These are phyloP conservation scores for Steromphala cineraria DNA, from an alignment of 2,888 invertebrate genomes.

Conservation along the genomic window DNA sequence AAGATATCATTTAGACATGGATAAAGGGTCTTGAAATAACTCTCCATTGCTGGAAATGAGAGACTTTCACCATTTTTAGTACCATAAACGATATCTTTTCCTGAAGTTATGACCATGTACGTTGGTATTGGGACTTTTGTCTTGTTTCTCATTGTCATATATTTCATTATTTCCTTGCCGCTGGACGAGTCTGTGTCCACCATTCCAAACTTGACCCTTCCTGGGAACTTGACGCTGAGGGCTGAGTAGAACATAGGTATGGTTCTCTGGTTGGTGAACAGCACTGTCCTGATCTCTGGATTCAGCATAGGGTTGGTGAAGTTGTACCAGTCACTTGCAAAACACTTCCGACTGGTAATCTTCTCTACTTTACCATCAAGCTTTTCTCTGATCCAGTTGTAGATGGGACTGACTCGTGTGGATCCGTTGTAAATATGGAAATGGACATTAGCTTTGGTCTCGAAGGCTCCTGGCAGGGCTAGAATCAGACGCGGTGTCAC, in stretches of 20 bases:
- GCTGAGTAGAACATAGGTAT: conserved; percentile 78
- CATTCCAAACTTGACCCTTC: conserved; percentile 77
- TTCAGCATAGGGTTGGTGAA: conserved; percentile 52
- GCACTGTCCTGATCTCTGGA: conserved; percentile 73
- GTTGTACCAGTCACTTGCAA: conserved; percentile 71
- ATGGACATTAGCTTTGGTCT: conserved; percentile 76
- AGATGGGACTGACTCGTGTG: conserved; percentile 68
- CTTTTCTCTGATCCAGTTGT: conserved; percentile 76
- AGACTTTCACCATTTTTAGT: conserved; percentile 74
- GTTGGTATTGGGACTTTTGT: conserved; percentile 53
- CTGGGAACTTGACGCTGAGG: conserved; percentile 78
- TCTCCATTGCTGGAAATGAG: conserved; percentile 76
- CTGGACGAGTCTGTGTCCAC: conserved; percentile 50
- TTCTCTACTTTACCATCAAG: conserved; percentile 74
- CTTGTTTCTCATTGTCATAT: conserved; percentile 37
- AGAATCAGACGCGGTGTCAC: conserved; percentile 75
- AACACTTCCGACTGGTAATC: conserved; percentile 68
- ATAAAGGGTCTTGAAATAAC: conserved; percentile 75
- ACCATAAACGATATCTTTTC: conserved; percentile 75
- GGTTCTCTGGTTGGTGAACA: conserved; percentile 75
- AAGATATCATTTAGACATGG: conserved; percentile 79
- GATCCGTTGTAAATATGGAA: conserved; percentile 73
- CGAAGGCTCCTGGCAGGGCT: conserved; percentile 76
- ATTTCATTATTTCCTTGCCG: conserved; percentile 47
- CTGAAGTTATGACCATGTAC: conserved; percentile 76